Evolutionary conservation across 2,797 vertebrate genomes (phyloP).

Genomic region (Sarcoramphus papa): DNA sequence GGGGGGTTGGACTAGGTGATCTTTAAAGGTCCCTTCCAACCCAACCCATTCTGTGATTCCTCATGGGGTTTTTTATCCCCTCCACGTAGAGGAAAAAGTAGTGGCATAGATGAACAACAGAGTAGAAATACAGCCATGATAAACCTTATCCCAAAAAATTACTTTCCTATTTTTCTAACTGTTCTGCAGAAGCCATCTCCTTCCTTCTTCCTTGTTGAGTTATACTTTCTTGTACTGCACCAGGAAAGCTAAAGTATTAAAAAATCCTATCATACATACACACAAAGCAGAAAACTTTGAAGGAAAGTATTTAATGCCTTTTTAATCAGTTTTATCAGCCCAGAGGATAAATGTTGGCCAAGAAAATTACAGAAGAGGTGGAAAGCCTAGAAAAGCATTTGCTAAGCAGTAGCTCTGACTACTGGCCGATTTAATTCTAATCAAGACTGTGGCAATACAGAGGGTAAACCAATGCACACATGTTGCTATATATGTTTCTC

Average conservation of each 20-base stretch:
- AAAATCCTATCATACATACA: not conserved
- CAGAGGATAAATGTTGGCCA: not conserved
- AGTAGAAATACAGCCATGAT: not conserved
- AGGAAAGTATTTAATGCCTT: not conserved
- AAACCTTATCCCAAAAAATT: not conserved
- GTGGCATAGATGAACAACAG: not conserved
- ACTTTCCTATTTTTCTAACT: not conserved
- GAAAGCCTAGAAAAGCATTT: not conserved
- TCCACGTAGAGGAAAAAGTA: not conserved
- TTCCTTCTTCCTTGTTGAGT: not conserved
- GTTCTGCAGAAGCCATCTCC: not conserved
- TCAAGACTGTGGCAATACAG: not conserved
- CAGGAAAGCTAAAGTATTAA: not conserved
- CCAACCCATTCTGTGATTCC: not conserved
- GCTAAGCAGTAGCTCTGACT: not conserved
- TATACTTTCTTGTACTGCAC: not conserved
- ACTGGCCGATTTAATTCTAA: not conserved
- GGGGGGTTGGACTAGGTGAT: too few relatives aligned
- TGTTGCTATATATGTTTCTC: accelerated
- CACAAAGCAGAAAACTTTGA: not conserved
- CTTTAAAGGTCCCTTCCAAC: too few relatives aligned
- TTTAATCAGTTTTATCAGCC: not conserved
- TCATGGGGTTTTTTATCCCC: not conserved
- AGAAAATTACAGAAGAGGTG: not conserved
- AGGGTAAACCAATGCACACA: not conserved